phyloP scores from a whole-genome alignment of 2,113 vertebrate species.

The Amblyornis subalaris region DNA sequence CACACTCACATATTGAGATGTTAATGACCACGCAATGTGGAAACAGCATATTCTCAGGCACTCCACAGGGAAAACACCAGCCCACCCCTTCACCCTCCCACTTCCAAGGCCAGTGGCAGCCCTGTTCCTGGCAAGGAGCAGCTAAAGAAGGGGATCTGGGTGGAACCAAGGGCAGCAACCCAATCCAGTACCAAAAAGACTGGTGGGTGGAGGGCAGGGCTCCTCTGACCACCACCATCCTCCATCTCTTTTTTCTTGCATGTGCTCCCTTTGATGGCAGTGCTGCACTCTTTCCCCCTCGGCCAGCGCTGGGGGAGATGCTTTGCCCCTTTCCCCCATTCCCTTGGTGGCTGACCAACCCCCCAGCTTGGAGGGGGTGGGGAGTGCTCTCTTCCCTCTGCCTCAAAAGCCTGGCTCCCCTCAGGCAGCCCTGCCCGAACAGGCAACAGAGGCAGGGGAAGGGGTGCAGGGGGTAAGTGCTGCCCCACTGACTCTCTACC shows the following conservation, averaged over 20 bases:
- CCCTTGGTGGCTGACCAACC: fast-evolving
- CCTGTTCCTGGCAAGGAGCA: not conserved
- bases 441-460: not conserved
- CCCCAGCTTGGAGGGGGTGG: not conserved
- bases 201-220: fast-evolving
- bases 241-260: not conserved
- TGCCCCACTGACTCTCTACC: not conserved
- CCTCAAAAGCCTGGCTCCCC: not conserved
- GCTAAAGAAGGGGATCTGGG: not conserved
- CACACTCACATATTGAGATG: not conserved
- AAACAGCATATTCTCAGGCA: slow-evolving; percentile 29
- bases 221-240: not conserved
- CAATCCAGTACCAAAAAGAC: not conserved
- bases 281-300: not conserved
- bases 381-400: not conserved
- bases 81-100: not conserved
- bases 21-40: not conserved
- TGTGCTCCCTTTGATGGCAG: fast-evolving
- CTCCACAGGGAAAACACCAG: not conserved
- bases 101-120: not conserved
- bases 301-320: not conserved
- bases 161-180: not conserved
- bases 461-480: no score
- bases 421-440: fast-evolving
- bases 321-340: not conserved